These are phyloP conservation scores for Zeugodacus cucurbitae DNA, from an alignment of 1,140 invertebrate genomes.

Conservation along the genomic window DNA sequence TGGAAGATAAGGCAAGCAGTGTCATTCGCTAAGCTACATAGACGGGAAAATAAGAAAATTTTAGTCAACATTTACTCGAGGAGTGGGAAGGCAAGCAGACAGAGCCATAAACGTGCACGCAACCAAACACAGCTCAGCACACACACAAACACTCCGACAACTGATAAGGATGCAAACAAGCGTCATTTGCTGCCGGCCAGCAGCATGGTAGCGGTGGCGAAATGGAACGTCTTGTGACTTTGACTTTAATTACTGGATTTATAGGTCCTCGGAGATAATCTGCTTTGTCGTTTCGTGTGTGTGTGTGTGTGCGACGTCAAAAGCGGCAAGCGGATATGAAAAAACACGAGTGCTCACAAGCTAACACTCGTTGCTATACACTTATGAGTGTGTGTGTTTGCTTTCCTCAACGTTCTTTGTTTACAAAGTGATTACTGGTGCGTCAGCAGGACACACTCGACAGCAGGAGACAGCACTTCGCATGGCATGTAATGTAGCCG, in stretches of 20 bases:
- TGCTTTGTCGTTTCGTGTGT: slow-evolving; percentile 46
- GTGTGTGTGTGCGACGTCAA: too few species aligned
- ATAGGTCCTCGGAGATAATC: slow-evolving; percentile 66
- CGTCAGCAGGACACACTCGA: not conserved
- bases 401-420: not conserved
- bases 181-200: not conserved
- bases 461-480: slow-evolving; percentile 38
- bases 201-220: not conserved
- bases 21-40: not conserved
- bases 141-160: not conserved
- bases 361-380: not conserved
- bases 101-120: not conserved
- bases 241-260: slow-evolving; percentile 67
- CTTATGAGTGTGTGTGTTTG: not conserved
- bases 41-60: not conserved
- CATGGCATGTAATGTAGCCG: not conserved
- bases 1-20: not conserved
- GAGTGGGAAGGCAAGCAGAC: not conserved
- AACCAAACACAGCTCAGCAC: not conserved
- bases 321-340: slow-evolving; percentile 41
- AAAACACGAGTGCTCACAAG: not conserved
- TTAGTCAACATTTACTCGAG: not conserved
- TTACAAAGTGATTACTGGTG: slow-evolving; percentile 6
- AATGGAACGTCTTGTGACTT: slow-evolving; percentile 58
- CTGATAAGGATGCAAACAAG: slow-evolving; percentile 33